These are phyloP conservation scores for Aramus guarauna DNA, from an alignment of 2,113 vertebrate genomes.

Conservation along the genomic window DNA sequence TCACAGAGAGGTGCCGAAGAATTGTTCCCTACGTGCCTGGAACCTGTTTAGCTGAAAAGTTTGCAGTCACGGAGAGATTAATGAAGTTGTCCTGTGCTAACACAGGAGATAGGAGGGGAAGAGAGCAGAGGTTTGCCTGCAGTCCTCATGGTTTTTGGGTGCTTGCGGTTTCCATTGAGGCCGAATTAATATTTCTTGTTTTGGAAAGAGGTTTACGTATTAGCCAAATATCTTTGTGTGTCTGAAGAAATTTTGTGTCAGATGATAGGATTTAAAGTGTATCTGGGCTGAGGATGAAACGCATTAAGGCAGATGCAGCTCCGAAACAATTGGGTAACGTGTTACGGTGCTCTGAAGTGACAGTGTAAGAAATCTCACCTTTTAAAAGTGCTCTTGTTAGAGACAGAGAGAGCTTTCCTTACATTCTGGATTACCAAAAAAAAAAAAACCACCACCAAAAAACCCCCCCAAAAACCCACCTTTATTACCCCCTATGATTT, in stretches of 20 bases:
- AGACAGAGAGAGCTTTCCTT: neutral
- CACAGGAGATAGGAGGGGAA: neutral
- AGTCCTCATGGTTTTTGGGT: accelerated
- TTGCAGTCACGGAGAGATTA: accelerated
- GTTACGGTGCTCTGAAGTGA: neutral
- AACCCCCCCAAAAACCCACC: too few relatives aligned
- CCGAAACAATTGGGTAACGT: neutral
- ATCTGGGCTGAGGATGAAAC: neutral
- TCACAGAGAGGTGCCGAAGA: neutral
- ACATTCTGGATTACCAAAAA: neutral
- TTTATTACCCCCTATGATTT: neutral
- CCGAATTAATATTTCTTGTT: neutral
- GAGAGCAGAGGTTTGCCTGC: neutral
- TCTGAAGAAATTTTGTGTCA: neutral
- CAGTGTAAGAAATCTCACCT: neutral
- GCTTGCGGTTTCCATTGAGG: neutral
- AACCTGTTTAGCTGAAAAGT: neutral
- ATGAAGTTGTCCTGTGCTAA: neutral
- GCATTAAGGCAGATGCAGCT: neutral
- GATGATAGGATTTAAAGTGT: neutral
- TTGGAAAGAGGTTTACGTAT: neutral
- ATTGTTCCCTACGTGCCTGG: neutral
- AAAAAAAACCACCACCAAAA: too few relatives aligned
- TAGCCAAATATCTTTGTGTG: neutral
- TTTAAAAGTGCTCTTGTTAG: neutral